Evolutionary conservation across 2,888 invertebrate species (phyloP).

Genomic region (Geotrupes spiniger): DNA sequence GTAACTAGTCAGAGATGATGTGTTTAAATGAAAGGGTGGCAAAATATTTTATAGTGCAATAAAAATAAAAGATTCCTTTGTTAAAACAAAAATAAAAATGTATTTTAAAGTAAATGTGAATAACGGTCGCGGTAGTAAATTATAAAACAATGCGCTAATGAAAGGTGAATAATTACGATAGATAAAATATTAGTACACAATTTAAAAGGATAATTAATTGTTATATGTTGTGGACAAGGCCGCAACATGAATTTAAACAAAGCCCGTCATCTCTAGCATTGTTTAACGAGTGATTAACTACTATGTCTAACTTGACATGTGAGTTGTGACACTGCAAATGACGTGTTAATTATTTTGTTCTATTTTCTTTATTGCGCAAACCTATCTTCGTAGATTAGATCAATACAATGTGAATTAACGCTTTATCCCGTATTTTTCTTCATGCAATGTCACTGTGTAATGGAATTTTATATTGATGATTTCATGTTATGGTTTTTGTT

Average conservation of each 20-base stretch:
- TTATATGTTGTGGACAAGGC: slow-evolving; percentile 11
- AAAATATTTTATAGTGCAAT: no score
- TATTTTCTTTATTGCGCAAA: slow-evolving; percentile 16
- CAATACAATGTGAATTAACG: slow-evolving; percentile 6
- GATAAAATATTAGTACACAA: slow-evolving; percentile 13
- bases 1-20: no score
- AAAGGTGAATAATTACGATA: neutral
- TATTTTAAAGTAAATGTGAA: no score
- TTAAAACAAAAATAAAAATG: no score
- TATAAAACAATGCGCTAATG: no score
- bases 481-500: slow-evolving; percentile 13
- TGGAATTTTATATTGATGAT: slow-evolving; percentile 22
- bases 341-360: slow-evolving; percentile 28
- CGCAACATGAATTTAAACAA: slow-evolving; percentile 24
- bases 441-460: slow-evolving; percentile 7
- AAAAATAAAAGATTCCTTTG: no score
- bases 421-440: slow-evolving; percentile 11
- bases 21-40: no score
- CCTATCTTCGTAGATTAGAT: slow-evolving; percentile 21
- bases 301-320: slow-evolving; percentile 27
- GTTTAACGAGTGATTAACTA: slow-evolving; percentile 28
- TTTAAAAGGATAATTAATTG: slow-evolving; percentile 26
- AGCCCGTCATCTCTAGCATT: slow-evolving; percentile 25
- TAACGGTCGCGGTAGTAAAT: no score
- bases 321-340: slow-evolving; percentile 26